phyloP scores from a whole-genome alignment of 2,888 invertebrate species.

The Micoletzkya japonica region DNA sequence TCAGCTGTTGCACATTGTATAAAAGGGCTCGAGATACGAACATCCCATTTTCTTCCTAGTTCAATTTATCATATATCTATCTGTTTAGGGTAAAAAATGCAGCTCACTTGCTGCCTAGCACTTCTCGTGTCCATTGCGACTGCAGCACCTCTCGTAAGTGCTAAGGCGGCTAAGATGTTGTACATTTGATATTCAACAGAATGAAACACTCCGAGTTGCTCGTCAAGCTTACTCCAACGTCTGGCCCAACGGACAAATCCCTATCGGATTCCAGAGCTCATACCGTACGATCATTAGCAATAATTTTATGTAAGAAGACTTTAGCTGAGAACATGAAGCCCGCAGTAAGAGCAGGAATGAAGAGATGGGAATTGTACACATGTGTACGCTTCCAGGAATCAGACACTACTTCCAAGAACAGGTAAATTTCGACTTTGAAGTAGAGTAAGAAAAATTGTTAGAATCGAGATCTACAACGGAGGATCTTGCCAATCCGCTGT shows the following conservation, averaged over 20 bases:
- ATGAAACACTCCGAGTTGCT: too few species aligned
- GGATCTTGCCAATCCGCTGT: constrained; percentile 10
- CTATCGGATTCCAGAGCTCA: not conserved
- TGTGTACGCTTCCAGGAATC: constrained; percentile 19
- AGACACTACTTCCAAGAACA: constrained; percentile 7
- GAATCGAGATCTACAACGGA: constrained; percentile 12
- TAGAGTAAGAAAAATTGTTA: not conserved
- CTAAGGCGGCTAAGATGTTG: too few species aligned
- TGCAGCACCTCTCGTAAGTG: too few species aligned
- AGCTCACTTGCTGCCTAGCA: too few species aligned
- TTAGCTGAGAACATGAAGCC: constrained; percentile 1
- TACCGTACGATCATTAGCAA: not conserved
- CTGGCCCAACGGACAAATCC: constrained; percentile 8
- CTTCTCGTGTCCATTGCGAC: too few species aligned
- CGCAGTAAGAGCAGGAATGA: constrained; percentile 7
- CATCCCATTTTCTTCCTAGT: too few species aligned
- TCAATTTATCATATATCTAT: too few species aligned
- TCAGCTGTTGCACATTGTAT: too few species aligned
- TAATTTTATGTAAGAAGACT: not conserved
- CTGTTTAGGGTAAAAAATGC: too few species aligned
- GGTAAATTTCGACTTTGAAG: not conserved
- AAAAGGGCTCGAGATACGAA: too few species aligned
- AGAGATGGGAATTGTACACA: not conserved
- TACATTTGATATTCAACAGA: too few species aligned
- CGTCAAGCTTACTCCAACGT: constrained; percentile 12